Evolutionary conservation across 2,113 vertebrate genomes (phyloP).

Genomic region (Siniperca knerii): DNA sequence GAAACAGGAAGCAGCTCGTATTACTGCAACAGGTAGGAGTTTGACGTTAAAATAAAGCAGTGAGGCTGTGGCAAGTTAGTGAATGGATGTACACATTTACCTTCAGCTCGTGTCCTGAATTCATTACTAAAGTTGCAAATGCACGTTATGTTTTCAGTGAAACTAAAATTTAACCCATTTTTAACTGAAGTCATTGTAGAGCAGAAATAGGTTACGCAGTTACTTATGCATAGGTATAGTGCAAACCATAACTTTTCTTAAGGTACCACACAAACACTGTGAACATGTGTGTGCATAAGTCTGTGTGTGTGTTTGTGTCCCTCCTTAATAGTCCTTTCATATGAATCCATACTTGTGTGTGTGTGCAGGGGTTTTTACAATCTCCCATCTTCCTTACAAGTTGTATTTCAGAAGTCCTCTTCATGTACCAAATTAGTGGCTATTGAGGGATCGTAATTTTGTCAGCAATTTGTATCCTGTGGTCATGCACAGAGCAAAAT

Average conservation of each 20-base stretch:
- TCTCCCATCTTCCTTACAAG: conserved; percentile 5
- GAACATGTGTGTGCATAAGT: not conserved
- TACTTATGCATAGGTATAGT: not conserved
- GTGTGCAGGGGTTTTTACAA: not conserved
- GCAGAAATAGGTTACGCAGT: too few species aligned
- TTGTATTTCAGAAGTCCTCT: conserved; percentile 35
- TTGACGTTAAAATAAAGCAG: conserved; percentile 28
- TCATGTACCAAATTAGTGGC: conserved; percentile 52
- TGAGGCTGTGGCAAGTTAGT: not conserved
- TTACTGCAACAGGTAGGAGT: conserved; percentile 27
- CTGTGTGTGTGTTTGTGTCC: not conserved
- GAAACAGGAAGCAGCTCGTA: conserved; percentile 37
- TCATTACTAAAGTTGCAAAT: not conserved
- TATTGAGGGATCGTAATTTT: conserved; percentile 53
- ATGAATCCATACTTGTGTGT: not conserved
- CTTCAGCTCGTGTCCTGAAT: not conserved
- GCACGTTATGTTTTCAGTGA: not conserved
- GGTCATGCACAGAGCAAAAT: conserved; percentile 53
- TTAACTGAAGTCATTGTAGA: not conserved
- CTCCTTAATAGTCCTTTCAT: not conserved
- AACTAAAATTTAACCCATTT: not conserved
- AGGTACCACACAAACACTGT: not conserved
- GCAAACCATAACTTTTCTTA: not conserved
- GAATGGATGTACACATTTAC: not conserved
- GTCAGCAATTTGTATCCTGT: conserved; percentile 57